Conservation (phyloP, 2,113 vertebrate species). For the Ptychochromis oligacanthus region DNA sequence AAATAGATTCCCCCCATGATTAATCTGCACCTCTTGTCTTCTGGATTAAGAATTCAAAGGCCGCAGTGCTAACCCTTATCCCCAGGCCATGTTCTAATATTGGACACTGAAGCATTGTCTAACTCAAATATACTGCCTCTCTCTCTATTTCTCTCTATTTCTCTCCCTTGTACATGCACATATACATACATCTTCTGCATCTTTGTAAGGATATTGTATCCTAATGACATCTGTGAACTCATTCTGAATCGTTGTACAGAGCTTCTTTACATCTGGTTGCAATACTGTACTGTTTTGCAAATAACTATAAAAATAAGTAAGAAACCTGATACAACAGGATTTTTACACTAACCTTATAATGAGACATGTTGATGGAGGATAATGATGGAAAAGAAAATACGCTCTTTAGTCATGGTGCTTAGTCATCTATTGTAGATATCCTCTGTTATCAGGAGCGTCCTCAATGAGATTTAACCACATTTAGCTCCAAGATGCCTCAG, state of each 20-base stretch:
- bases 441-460: slow-evolving; percentile 57
- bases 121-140: background rate
- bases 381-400: slow-evolving; percentile 46
- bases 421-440: slow-evolving; percentile 57
- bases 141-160: background rate
- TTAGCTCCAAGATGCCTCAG: slow-evolving; percentile 47
- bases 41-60: slow-evolving; percentile 70
- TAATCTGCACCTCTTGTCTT: slow-evolving; percentile 67
- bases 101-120: slow-evolving; percentile 40
- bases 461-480: slow-evolving; percentile 42
- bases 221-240: slow-evolving; percentile 9
- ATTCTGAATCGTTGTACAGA: slow-evolving; percentile 22
- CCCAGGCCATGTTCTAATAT: slow-evolving; percentile 63
- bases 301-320: background rate
- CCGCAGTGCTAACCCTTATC: slow-evolving; percentile 54
- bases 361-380: slow-evolving; percentile 45
- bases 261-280: background rate
- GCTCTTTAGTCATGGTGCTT: slow-evolving; percentile 56
- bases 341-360: slow-evolving; percentile 40
- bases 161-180: background rate
- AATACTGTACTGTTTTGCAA: background rate
- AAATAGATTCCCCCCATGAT: slow-evolving; percentile 65
- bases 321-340: slow-evolving; percentile 28
- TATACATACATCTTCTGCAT: background rate
- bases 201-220: slow-evolving; percentile 5